Percentiles rank a stretch among this genome's conserved stretches.
phyloP scores from a whole-genome alignment of 2,888 invertebrate genomes.

The Pristionchus fissidentatus region DNA sequence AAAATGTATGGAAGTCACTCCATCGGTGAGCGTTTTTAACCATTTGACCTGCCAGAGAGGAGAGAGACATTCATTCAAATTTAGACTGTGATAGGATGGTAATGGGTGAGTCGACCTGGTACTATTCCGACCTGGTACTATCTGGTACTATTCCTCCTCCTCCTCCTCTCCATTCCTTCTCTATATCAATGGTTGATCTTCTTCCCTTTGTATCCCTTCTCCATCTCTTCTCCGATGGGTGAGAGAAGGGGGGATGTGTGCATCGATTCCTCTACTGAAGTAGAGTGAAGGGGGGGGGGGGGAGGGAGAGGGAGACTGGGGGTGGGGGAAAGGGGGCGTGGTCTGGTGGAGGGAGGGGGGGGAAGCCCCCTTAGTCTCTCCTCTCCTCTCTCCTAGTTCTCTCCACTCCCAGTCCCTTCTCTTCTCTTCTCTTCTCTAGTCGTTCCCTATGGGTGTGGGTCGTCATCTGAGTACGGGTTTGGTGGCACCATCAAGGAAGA shows the following conservation, averaged over 20 bases:
- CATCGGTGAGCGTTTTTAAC: constrained; percentile 65
- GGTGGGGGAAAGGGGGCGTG: constrained; percentile 49
- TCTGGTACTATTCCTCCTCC: background rate
- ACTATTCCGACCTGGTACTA: background rate
- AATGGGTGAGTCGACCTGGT: no score
- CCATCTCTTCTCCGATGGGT: no score
- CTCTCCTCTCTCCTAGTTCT: background rate
- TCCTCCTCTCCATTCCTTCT: constrained; percentile 15
- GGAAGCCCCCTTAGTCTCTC: background rate
- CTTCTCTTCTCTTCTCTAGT: constrained; percentile 10
- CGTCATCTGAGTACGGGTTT: constrained; percentile 34
- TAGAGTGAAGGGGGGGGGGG: constrained; percentile 53
- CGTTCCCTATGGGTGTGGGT: constrained; percentile 24
- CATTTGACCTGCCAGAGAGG: constrained; percentile 2
- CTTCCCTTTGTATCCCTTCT: background rate
- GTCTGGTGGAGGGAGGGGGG: background rate
- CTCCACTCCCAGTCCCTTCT: constrained; percentile 3
- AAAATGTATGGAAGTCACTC: constrained; percentile 62
- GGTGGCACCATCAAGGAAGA: constrained; percentile 1
- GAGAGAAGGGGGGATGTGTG: constrained; percentile 47
- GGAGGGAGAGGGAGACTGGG: constrained; percentile 51
- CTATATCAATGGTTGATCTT: background rate
- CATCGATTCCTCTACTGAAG: constrained; percentile 54
- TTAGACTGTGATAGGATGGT: no score
- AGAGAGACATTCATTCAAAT: no score